Evolutionary conservation across 2,113 vertebrate genomes (phyloP).

Genomic region (Pelobates fuscus): DNA sequence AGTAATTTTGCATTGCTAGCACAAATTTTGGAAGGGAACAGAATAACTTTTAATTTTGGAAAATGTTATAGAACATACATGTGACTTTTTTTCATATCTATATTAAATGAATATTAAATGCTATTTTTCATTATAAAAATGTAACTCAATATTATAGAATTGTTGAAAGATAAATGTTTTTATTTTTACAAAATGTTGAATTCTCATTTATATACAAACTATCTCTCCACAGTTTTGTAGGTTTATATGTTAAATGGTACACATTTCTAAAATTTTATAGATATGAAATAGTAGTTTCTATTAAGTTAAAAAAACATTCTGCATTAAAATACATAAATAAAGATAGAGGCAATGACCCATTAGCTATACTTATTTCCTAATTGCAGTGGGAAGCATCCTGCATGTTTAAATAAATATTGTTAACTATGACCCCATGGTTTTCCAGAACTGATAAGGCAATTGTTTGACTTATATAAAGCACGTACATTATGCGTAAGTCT

Average conservation of each 20-base stretch:
- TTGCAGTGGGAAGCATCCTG: conserved; percentile 82
- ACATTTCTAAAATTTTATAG: neutral
- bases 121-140: too few relatives aligned
- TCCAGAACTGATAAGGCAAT: conserved; percentile 77
- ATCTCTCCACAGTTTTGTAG: neutral
- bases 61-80: too few relatives aligned
- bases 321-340: conserved; percentile 61
- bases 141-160: too few relatives aligned
- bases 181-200: neutral
- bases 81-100: too few relatives aligned
- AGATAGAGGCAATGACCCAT: conserved; percentile 70
- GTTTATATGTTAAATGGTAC: neutral
- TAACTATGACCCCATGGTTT: conserved; percentile 77
- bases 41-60: too few relatives aligned
- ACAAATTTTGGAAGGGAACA: too few relatives aligned
- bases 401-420: conserved; percentile 90
- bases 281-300: conserved; percentile 22
- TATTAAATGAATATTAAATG: too few relatives aligned
- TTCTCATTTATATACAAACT: neutral
- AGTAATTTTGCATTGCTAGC: too few relatives aligned
- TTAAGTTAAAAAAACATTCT: conserved; percentile 6
- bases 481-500: conserved; percentile 77
- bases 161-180: too few relatives aligned
- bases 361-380: conserved; percentile 84
- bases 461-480: conserved; percentile 75